Percentiles rank a stretch among this genome's conserved stretches.
These are phyloP conservation scores for Drosophila formosana DNA, from an alignment of 2,888 invertebrate species.

Conservation along the genomic window DNA sequence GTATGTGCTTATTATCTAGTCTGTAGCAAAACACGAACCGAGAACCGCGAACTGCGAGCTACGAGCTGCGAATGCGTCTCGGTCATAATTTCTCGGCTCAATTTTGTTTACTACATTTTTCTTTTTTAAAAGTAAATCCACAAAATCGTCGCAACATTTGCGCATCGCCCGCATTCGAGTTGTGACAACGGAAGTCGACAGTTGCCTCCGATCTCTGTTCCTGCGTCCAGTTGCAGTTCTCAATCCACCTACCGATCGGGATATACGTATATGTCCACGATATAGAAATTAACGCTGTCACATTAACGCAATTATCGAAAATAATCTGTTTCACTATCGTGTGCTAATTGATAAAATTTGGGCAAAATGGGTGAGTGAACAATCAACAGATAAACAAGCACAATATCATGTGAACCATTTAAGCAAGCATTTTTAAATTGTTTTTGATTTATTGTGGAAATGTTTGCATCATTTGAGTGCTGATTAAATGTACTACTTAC, in stretches of 20 bases:
- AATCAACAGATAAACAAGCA: conserved; percentile 21
- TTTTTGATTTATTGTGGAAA: conserved; percentile 25
- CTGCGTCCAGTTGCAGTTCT: neutral
- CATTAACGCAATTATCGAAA: conserved; percentile 2
- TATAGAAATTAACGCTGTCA: neutral
- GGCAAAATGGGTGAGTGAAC: conserved; percentile 69
- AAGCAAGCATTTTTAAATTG: conserved; percentile 18
- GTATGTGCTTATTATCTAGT: conserved; percentile 55
- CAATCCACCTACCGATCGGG: neutral
- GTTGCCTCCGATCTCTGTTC: conserved; percentile 36
- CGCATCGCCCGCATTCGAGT: conserved; percentile 48
- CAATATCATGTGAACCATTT: conserved; percentile 18
- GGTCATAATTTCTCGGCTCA: conserved; percentile 63
- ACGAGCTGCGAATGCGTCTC: conserved; percentile 44
- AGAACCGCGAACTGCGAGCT: conserved; percentile 22
- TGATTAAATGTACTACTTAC: conserved; percentile 38
- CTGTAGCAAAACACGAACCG: conserved; percentile 38
- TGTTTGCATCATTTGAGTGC: conserved; percentile 40
- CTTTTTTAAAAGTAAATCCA: conserved; percentile 44
- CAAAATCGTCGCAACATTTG: conserved; percentile 54
- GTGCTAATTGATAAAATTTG: conserved; percentile 33
- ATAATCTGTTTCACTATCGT: conserved; percentile 18
- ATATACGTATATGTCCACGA: neutral
- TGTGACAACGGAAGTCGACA: conserved; percentile 43
- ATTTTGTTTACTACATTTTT: conserved; percentile 31